Percentiles rank a stretch among this genome's conserved stretches.
Evolutionary conservation across 2,888 invertebrate species (phyloP).

Genomic region (Shargacucullia verbasci): DNA sequence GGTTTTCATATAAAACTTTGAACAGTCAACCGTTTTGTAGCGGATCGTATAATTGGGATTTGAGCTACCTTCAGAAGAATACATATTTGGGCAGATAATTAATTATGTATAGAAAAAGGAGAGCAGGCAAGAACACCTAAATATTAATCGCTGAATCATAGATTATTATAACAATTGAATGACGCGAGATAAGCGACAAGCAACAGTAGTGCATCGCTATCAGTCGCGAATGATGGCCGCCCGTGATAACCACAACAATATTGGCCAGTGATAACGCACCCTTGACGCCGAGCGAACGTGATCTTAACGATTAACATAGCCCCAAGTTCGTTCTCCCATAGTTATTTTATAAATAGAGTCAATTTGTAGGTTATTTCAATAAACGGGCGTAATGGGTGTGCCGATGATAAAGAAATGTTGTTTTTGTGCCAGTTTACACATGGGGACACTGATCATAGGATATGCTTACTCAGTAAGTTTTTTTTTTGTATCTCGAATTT

Average conservation of each 20-base stretch:
- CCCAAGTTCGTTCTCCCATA: conserved; percentile 10
- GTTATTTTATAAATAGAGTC: conserved; percentile 50
- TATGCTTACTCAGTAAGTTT: conserved; percentile 78
- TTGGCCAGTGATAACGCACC: conserved; percentile 53
- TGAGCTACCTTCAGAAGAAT: no score
- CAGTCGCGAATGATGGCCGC: conserved; percentile 54
- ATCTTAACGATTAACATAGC: conserved; percentile 39
- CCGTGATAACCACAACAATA: conserved; percentile 39
- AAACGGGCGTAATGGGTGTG: conserved; percentile 73
- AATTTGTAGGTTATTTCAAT: conserved; percentile 30
- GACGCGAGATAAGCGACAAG: conserved; percentile 19
- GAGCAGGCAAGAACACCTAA: not conserved
- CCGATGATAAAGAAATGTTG: conserved; percentile 82
- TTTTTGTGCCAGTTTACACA: conserved; percentile 75
- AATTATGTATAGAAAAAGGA: no score
- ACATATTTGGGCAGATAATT: no score
- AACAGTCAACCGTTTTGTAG: no score
- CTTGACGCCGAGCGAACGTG: conserved; percentile 40
- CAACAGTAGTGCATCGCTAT: conserved; percentile 50
- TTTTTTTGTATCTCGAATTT: conserved; percentile 10
- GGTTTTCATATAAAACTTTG: no score
- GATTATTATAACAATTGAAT: conserved; percentile 17
- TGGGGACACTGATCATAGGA: conserved; percentile 80
- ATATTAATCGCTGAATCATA: conserved; percentile 18
- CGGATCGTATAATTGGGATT: no score